Percentiles rank a stretch among this genome's conserved stretches.
Conservation (phyloP, 2,888 invertebrate species). For the Chrysodeixis includens region DNA sequence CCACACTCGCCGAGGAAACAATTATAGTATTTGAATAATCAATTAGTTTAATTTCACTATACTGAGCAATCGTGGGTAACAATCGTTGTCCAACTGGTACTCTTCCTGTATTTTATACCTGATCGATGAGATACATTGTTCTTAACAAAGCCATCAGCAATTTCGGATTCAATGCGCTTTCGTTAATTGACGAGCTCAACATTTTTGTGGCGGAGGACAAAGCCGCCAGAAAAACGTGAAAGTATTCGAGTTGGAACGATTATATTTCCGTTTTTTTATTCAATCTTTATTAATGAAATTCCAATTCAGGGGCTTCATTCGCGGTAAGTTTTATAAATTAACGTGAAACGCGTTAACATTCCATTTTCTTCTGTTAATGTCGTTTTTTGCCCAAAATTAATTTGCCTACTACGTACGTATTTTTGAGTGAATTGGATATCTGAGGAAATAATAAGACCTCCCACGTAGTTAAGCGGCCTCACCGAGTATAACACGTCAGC, state of each 20-base stretch:
- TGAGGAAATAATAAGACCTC: slow-evolving; percentile 65
- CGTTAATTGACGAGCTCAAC: slow-evolving; percentile 36
- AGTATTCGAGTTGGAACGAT: slow-evolving; percentile 46
- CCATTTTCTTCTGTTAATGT: neutral
- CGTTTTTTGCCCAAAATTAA: neutral
- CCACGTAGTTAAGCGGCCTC: slow-evolving; percentile 66
- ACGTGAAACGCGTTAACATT: no score
- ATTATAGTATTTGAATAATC: slow-evolving; percentile 30
- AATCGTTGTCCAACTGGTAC: slow-evolving; percentile 3
- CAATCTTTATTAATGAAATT: neutral
- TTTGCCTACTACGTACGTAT: neutral
- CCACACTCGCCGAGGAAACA: slow-evolving; percentile 25
- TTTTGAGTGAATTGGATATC: slow-evolving; percentile 41
- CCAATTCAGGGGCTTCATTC: no score
- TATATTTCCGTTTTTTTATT: slow-evolving; percentile 23
- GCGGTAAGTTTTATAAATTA: no score
- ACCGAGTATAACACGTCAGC: slow-evolving; percentile 53
- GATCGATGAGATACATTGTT: slow-evolving; percentile 22
- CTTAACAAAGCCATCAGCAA: slow-evolving; percentile 26
- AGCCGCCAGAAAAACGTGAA: slow-evolving; percentile 43
- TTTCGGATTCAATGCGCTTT: slow-evolving; percentile 34
- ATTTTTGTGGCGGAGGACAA: slow-evolving; percentile 36
- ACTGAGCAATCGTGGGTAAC: slow-evolving; percentile 7
- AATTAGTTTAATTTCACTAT: slow-evolving; percentile 25
- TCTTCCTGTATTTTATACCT: slow-evolving; percentile 18